Conservation (phyloP, 2,797 vertebrate genomes). For the Pogonophryne albipinna region DNA sequence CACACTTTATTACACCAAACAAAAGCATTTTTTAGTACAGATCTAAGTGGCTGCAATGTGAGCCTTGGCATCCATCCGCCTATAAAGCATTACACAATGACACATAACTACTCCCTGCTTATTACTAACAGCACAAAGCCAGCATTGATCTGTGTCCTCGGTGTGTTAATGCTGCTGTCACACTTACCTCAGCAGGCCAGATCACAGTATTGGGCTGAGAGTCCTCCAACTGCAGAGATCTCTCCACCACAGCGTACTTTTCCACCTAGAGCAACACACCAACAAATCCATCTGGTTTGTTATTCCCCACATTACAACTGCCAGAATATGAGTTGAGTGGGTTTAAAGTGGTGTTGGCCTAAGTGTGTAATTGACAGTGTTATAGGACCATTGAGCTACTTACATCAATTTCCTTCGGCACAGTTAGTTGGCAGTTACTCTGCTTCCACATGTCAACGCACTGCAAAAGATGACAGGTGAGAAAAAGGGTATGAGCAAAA, state of each 20-base stretch:
- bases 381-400: constrained; percentile 73
- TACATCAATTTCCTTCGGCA: constrained; percentile 97
- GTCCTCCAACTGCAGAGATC: constrained; percentile 92
- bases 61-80: neutral
- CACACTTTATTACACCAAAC: neutral
- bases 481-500: constrained; percentile 32
- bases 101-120: constrained; percentile 1
- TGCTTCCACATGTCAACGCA: constrained; percentile 99
- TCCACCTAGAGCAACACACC: constrained; percentile 89
- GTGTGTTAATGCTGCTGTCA: constrained; percentile 40
- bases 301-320: neutral
- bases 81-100: constrained; percentile 6
- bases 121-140: constrained; percentile 24
- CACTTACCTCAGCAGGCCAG: constrained; percentile 94
- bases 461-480: constrained; percentile 74
- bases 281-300: constrained; percentile 38
- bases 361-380: constrained; percentile 31
- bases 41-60: neutral
- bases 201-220: constrained; percentile 90
- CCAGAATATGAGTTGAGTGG: constrained; percentile 8
- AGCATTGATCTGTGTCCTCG: constrained; percentile 28
- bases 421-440: constrained; percentile 91
- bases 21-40: constrained; percentile 1
- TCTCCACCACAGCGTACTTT: constrained; percentile 97
- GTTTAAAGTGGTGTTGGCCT: constrained; percentile 24